Evolutionary conservation across 2,888 invertebrate species (phyloP).

Genomic region (Elaeidobius kamerunicus): DNA sequence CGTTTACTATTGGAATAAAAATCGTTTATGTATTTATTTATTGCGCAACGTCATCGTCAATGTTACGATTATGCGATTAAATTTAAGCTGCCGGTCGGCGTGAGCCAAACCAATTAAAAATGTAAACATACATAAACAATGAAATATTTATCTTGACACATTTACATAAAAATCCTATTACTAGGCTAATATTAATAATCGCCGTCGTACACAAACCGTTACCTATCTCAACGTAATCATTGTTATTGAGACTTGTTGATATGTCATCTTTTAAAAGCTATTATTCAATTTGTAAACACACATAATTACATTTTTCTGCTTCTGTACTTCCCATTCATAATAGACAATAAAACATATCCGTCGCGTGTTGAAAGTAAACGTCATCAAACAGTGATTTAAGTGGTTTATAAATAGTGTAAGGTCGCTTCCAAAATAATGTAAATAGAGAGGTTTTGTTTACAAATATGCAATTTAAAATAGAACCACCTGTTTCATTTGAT

Average conservation of each 20-base stretch:
- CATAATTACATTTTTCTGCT: conserved; percentile 25
- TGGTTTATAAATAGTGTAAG: conserved; percentile 27
- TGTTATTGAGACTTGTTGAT: conserved; percentile 38
- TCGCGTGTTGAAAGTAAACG: conserved; percentile 17
- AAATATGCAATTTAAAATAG: conserved; percentile 9
- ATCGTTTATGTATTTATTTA: conserved; percentile 11
- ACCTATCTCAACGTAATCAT: conserved; percentile 39
- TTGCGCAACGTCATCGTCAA: conserved; percentile 20
- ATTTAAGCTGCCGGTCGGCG: conserved; percentile 16
- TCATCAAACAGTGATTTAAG: conserved; percentile 26
- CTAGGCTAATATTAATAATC: conserved; percentile 39
- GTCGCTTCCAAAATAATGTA: conserved; percentile 22
- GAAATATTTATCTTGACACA: conserved; percentile 38
- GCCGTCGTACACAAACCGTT: conserved; percentile 31
- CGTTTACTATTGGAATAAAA: conserved; percentile 24
- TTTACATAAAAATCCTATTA: conserved; percentile 41
- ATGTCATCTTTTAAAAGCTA: conserved; percentile 37
- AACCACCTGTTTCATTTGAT: conserved; percentile 18
- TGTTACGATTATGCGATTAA: conserved; percentile 19
- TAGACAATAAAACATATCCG: conserved; percentile 25
- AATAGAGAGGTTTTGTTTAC: conserved; percentile 14
- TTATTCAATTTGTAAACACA: conserved; percentile 29
- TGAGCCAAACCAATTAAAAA: conserved; percentile 32
- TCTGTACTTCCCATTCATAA: conserved; percentile 22
- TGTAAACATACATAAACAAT: conserved; percentile 36